Evolutionary conservation across 2,888 invertebrate species (phyloP).

Genomic region (Lagria hirta): DNA sequence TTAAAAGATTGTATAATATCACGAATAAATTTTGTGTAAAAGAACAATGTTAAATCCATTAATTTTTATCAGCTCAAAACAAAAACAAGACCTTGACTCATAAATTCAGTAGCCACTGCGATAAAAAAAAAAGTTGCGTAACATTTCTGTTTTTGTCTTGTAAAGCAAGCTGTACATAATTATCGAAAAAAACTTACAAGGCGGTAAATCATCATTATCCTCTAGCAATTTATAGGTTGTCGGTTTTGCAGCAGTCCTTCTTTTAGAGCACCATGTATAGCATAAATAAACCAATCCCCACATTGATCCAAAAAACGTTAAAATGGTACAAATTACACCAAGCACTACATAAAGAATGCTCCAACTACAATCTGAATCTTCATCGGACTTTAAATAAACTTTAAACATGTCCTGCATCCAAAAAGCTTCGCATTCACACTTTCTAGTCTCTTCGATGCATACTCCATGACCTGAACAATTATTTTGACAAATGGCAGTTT

Average conservation of each 20-base stretch:
- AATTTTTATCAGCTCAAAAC: too few species aligned
- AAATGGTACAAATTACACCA: conserved; percentile 63
- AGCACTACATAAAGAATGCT: conserved; percentile 90
- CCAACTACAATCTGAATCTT: conserved; percentile 75
- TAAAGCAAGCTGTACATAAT: too few species aligned
- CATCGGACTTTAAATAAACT: conserved; percentile 44
- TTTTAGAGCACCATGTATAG: conserved; percentile 57
- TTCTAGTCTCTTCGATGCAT: conserved; percentile 80
- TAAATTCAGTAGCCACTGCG: too few species aligned
- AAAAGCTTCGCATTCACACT: conserved; percentile 90
- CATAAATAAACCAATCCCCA: conserved; percentile 69
- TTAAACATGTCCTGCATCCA: conserved; percentile 78
- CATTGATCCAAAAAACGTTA: conserved; percentile 59
- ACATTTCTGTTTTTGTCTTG: too few species aligned
- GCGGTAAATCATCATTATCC: conserved; percentile 54
- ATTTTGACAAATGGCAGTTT: conserved; percentile 87
- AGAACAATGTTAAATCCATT: too few species aligned
- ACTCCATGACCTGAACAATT: conserved; percentile 90
- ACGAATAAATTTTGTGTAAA: too few species aligned
- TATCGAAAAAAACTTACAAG: conserved; percentile 29
- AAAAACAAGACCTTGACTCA: too few species aligned
- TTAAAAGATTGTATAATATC: too few species aligned
- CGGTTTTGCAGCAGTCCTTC: conserved; percentile 57
- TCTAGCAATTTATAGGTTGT: conserved; percentile 73
- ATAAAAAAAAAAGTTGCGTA: too few species aligned